Conservation (phyloP, 2,888 invertebrate genomes). For the Stenichneumon culpator region DNA sequence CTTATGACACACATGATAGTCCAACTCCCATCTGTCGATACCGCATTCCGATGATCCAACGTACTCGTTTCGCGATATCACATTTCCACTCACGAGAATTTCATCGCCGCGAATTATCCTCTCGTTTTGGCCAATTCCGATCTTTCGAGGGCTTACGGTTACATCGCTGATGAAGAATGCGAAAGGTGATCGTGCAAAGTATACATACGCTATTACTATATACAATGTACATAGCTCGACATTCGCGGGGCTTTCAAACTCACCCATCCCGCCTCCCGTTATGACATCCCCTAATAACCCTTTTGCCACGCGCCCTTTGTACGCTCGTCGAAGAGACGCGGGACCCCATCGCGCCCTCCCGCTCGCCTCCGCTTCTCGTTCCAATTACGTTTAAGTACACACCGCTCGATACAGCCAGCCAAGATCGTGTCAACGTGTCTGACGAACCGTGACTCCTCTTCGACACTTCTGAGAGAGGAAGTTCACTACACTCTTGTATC, state of each 20-base stretch:
- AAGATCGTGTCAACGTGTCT: constrained; percentile 43
- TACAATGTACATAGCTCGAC: constrained; percentile 9
- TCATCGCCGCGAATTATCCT: background rate
- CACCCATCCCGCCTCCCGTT: background rate
- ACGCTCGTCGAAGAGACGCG: constrained; percentile 35
- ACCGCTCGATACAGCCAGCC: constrained; percentile 31
- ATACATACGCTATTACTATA: background rate
- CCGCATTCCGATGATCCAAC: background rate
- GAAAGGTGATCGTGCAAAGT: background rate
- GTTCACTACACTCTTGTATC: background rate
- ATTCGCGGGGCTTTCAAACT: constrained; percentile 9
- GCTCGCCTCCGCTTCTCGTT: constrained; percentile 44
- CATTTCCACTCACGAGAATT: constrained; percentile 1
- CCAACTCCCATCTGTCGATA: constrained; percentile 71
- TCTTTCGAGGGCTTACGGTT: background rate
- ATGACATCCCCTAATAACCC: constrained; percentile 40
- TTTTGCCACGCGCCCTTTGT: constrained; percentile 43
- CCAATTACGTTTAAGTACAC: constrained; percentile 46
- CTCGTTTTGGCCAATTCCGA: background rate
- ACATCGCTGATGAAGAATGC: background rate
- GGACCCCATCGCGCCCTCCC: constrained; percentile 44
- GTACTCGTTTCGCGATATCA: constrained; percentile 11
- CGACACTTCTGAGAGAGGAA: constrained; percentile 8
- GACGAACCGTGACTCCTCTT: constrained; percentile 45
- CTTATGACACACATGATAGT: constrained; percentile 66